Conservation (phyloP, 2,888 invertebrate species). For the Laothoe populi region DNA sequence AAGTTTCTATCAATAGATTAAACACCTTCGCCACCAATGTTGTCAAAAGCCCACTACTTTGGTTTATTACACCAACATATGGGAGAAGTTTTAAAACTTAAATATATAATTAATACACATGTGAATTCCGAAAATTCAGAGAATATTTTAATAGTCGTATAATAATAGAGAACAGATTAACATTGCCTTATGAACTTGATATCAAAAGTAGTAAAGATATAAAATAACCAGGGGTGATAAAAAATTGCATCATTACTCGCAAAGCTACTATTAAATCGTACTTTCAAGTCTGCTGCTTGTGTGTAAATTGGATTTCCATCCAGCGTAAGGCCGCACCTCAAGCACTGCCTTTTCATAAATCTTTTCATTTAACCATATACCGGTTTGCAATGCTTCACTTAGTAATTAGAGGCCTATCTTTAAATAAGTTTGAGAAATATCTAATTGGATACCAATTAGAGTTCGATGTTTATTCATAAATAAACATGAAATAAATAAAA, state of each 20-base stretch:
- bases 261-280: conserved; percentile 6
- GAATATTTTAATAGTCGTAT: neutral
- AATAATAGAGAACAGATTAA: neutral
- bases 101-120: too few relatives aligned
- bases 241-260: conserved; percentile 10
- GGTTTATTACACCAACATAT: too few relatives aligned
- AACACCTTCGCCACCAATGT: too few relatives aligned
- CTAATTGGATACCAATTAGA: too few relatives aligned
- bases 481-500: too few relatives aligned
- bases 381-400: conserved; percentile 1
- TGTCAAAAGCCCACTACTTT: too few relatives aligned
- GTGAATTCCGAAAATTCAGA: too few relatives aligned
- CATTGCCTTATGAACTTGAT: neutral
- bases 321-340: conserved; percentile 14
- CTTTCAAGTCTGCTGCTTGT: conserved; percentile 15
- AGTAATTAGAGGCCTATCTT: conserved; percentile 4
- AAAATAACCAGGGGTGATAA: conserved; percentile 6
- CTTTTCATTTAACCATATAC: conserved; percentile 11
- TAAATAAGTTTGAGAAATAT: conserved; percentile 1
- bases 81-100: too few relatives aligned
- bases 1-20: too few relatives aligned
- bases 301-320: conserved; percentile 23
- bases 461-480: too few relatives aligned
- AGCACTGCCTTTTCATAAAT: conserved; percentile 13
- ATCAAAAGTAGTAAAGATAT: neutral